Conservation (phyloP, 2,797 vertebrate species). For the Prunella strophiata region DNA sequence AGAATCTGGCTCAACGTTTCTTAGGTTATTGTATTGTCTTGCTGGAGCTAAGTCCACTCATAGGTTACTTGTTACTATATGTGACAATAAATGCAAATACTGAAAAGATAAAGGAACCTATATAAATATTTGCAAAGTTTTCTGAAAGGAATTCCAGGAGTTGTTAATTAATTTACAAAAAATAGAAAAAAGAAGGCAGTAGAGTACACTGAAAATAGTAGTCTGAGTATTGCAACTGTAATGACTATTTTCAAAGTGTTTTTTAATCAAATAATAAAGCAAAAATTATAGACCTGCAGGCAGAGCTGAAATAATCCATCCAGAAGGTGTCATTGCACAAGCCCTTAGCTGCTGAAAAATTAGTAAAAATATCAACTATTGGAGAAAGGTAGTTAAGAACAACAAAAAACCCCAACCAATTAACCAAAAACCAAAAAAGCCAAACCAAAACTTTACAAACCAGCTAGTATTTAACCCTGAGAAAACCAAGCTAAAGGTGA, state of each 20-base stretch:
- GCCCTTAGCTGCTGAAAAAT: constrained; percentile 41
- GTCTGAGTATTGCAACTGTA: constrained; percentile 57
- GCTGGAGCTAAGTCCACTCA: not conserved
- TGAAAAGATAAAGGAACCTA: not conserved
- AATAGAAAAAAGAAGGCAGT: not conserved
- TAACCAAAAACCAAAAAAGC: not conserved
- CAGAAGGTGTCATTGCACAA: constrained; percentile 71
- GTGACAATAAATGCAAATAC: not conserved
- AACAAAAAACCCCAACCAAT: constrained; percentile 14
- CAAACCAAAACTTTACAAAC: not conserved
- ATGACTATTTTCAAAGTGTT: constrained; percentile 51
- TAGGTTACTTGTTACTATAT: not conserved
- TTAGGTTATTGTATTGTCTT: not conserved
- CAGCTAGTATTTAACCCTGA: constrained; percentile 26
- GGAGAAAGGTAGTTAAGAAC: constrained; percentile 71
- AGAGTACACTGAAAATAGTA: constrained; percentile 41
- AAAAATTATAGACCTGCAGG: constrained; percentile 76
- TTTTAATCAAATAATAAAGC: constrained; percentile 77
- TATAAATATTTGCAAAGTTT: not conserved
- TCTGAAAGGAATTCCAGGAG: not conserved
- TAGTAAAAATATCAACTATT: constrained; percentile 49
- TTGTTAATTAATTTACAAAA: not conserved
- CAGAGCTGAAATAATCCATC: constrained; percentile 77
- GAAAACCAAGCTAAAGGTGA: constrained; percentile 48
- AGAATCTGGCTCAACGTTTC: not conserved